These are phyloP conservation scores for Crenuchus spilurus DNA, from an alignment of 2,797 vertebrate species.

Conservation along the genomic window DNA sequence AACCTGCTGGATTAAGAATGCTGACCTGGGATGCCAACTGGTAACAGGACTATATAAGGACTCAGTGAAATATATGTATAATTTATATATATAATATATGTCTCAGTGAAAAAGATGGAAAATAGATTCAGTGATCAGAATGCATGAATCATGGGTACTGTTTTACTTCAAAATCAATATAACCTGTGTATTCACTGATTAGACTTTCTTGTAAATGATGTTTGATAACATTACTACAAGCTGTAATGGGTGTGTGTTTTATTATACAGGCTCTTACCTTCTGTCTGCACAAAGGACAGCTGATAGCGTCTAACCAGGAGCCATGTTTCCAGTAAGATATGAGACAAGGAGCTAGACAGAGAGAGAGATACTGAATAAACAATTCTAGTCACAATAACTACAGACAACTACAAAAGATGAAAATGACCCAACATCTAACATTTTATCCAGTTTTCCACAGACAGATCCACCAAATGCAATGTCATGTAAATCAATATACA, in stretches of 20 bases:
- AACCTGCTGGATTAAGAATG: too few relatives aligned
- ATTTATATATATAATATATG: too few relatives aligned
- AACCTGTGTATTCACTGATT: background rate
- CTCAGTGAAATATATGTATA: too few relatives aligned
- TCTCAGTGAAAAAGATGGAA: background rate
- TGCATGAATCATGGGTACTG: too few relatives aligned
- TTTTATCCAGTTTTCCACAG: background rate
- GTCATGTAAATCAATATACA: too few relatives aligned
- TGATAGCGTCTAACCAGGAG: constrained; percentile 82
- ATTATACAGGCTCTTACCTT: constrained; percentile 72
- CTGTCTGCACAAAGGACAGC: constrained; percentile 86
- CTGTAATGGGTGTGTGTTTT: background rate
- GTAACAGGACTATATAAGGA: too few relatives aligned
- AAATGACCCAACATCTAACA: background rate
- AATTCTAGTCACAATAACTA: background rate
- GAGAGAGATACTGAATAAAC: constrained; percentile 8
- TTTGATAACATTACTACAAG: background rate
- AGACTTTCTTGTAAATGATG: background rate
- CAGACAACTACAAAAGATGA: background rate
- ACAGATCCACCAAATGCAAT: too few relatives aligned
- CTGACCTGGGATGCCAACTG: too few relatives aligned
- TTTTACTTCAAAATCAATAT: too few relatives aligned
- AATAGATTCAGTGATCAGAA: too few relatives aligned
- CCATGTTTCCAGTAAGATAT: constrained; percentile 85
- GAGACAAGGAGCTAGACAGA: constrained; percentile 80